These are phyloP conservation scores for Drosophila malerkotliana DNA, from an alignment of 1,140 invertebrate species.

Conservation along the genomic window DNA sequence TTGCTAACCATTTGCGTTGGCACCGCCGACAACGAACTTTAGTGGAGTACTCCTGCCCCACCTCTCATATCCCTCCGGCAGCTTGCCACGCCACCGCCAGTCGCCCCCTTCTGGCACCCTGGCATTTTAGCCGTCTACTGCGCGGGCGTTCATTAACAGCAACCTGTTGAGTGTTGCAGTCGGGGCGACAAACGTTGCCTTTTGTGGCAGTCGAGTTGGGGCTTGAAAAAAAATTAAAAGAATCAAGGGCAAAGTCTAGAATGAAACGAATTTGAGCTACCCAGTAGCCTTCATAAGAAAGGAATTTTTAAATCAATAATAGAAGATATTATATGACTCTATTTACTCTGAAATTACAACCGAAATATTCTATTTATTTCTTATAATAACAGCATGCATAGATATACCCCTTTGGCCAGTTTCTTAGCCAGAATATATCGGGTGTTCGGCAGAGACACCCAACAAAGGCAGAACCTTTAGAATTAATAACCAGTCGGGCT, in stretches of 20 bases:
- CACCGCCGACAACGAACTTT: constrained; percentile 62
- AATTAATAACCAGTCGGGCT: constrained; percentile 49
- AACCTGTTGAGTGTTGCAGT: constrained; percentile 74
- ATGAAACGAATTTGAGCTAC: neutral
- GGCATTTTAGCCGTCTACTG: constrained; percentile 27
- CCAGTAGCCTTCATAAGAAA: neutral
- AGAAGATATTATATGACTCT: too few species aligned
- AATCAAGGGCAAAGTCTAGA: neutral
- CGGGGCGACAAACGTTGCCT: constrained; percentile 76
- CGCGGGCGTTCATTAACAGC: constrained; percentile 81
- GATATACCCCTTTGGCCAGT: neutral
- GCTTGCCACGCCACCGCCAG: neutral
- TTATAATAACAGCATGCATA: too few species aligned
- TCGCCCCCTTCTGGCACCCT: neutral
- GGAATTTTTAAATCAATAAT: too few species aligned
- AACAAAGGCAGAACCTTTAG: constrained; percentile 47
- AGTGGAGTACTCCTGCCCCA: constrained; percentile 18
- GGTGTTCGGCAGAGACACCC: constrained; percentile 17
- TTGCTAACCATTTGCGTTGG: constrained; percentile 81
- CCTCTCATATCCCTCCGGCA: neutral
- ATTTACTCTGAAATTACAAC: too few species aligned
- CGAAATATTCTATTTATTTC: too few species aligned
- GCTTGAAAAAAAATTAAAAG: constrained; percentile 12
- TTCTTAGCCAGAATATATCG: neutral
- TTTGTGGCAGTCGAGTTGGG: constrained; percentile 48